Conservation (phyloP, 2,888 invertebrate genomes). For the Eupithecia dodoneata region DNA sequence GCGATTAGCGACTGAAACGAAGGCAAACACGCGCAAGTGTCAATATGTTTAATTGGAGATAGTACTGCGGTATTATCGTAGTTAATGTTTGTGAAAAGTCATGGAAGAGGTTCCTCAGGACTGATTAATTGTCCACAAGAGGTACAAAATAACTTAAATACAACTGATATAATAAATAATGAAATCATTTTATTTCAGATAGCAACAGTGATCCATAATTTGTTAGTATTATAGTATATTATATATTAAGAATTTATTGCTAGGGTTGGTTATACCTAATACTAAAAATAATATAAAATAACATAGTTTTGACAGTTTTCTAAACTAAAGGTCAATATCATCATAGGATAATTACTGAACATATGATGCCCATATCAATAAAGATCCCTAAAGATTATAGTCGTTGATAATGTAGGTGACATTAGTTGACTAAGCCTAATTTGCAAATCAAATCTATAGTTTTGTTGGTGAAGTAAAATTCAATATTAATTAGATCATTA, state of each 20-base stretch:
- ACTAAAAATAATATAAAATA: too few species aligned
- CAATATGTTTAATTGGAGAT: conserved; percentile 18
- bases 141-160: neutral
- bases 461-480: neutral
- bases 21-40: conserved; percentile 19
- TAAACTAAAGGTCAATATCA: neutral
- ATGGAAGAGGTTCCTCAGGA: neutral
- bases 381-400: neutral
- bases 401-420: neutral
- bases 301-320: neutral
- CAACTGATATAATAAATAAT: neutral
- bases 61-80: neutral
- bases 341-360: too few species aligned
- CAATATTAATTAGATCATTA: too few species aligned
- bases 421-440: neutral
- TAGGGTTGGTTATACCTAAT: too few species aligned
- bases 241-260: too few species aligned
- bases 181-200: too few species aligned
- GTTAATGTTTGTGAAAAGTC: neutral
- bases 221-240: too few species aligned
- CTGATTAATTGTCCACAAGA: neutral
- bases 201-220: too few species aligned
- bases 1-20: conserved; percentile 35
- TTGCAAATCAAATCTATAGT: neutral
- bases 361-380: too few species aligned